Base-by-base conservation (phyloP, 1,140 invertebrate species). In the Latrodectus geometricus region DNA sequence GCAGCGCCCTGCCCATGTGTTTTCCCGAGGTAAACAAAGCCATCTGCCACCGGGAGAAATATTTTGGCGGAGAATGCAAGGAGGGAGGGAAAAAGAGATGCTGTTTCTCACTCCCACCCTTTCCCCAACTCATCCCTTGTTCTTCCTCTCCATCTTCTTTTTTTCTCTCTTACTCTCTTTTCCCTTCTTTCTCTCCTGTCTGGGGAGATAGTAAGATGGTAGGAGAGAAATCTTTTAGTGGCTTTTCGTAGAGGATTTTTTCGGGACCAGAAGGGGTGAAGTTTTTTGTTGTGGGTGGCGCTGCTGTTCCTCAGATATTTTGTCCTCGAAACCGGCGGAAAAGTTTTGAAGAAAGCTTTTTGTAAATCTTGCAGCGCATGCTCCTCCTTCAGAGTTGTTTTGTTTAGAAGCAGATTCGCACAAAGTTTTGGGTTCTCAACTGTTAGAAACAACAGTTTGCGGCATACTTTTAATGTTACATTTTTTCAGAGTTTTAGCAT, bases 21-120 rank as follows among this genome's bases (percentile, higher is more conserved):
- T 86, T 77, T 77, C 74, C 75, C 68, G 83, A 86, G 75, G 83
- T 86, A 86, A 86, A 86, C 83, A 86, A 86, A 77, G 83, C 83
- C 83, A 86, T 86, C 83, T 86, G 83, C 83, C 68, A 49, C 49
- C 65, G 52, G 65, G 56, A 49, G 83, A 77, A 68, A 69, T 66
- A 66, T 66, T 48, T 68, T 70, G 74, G 82, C 79, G 23, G 70
- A 20, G 70, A 70, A 73, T 49, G 76, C 76, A 20, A n/a, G 61
- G 49, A 17, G 35, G 74, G 68, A 35, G 52, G n/a, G 61, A 20
- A 48, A 23, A 52, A 21, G 23, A n/a, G 61, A 68, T 21, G 52
- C 69, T 52, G 8, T 56, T 49, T 50, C 54, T 20, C 35, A 17
- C 65, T 78, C 23, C 12, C 12, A 61, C 17, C 48, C 11, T 56